A percentile compares a stretch with the other conserved stretches of the same genome.
These are phyloP conservation scores for Aurelia coerulea DNA, from an alignment of 30 jellyfish, hydroid and myxozoan genomes.

Conservation along the genomic window DNA sequence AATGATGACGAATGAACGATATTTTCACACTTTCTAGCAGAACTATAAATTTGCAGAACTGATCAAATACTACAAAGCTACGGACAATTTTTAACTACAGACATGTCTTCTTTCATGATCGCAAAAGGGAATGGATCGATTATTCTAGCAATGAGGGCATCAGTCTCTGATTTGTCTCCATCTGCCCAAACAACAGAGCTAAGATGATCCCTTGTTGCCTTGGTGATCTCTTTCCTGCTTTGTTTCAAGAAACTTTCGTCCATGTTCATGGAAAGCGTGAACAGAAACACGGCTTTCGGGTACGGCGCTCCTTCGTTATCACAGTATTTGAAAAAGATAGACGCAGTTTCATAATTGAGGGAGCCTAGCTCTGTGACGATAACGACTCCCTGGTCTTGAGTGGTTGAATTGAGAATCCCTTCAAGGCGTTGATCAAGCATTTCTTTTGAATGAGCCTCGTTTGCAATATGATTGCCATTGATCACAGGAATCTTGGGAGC, in stretches of 20 bases:
- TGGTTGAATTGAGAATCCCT: neutral
- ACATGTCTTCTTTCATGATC: slow-evolving; percentile 29
- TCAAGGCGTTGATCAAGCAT: slow-evolving; percentile 17
- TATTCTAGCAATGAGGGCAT: slow-evolving; percentile 59
- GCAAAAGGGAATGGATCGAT: slow-evolving; percentile 50
- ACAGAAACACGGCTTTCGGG: slow-evolving; percentile 50
- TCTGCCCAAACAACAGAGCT: slow-evolving; percentile 61
- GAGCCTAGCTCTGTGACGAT: slow-evolving; percentile 44
- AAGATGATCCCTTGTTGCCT: slow-evolving; percentile 25
- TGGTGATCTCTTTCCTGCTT: slow-evolving; percentile 33
- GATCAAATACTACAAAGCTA: too few species aligned
- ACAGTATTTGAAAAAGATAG: slow-evolving; percentile 58
- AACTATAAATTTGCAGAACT: neutral
- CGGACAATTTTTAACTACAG: neutral
- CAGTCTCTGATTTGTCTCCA: slow-evolving; percentile 34
- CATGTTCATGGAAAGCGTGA: slow-evolving; percentile 24
- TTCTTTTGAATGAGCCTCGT: slow-evolving; percentile 15
- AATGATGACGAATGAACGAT: neutral
- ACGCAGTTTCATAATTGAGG: slow-evolving; percentile 40
- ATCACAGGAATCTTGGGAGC: neutral
- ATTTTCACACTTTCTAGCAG: neutral
- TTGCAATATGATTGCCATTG: slow-evolving; percentile 46
- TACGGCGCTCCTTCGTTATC: slow-evolving; percentile 71
- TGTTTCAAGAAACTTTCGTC: neutral
- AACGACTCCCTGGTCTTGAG: neutral